Evolutionary conservation across 1,140 invertebrate genomes (phyloP).

Genomic region (Calycopis cecrops): DNA sequence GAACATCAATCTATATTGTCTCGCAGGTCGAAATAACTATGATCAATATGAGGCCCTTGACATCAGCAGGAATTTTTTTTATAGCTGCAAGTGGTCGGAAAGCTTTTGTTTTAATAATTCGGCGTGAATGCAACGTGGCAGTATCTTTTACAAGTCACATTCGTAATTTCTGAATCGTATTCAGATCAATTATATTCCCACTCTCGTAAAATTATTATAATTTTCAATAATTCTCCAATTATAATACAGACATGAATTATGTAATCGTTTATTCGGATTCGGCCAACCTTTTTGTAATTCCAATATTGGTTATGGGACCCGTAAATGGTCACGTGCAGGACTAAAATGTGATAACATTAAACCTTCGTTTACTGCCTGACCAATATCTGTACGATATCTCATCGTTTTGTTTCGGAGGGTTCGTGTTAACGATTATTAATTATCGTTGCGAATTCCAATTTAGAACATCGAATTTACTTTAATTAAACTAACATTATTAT

Average conservation of each 20-base stretch:
- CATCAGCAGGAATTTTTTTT: not conserved
- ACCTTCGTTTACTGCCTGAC: not conserved
- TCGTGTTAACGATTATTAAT: too few species aligned
- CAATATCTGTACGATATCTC: not conserved
- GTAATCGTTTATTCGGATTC: too few species aligned
- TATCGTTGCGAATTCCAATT: too few species aligned
- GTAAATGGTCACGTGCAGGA: conserved; percentile 1
- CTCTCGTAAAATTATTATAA: too few species aligned
- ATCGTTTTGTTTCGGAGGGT: not conserved
- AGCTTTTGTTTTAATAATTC: too few species aligned
- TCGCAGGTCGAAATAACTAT: not conserved
- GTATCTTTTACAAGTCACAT: not conserved
- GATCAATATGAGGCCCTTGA: not conserved
- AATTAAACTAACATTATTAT: too few species aligned
- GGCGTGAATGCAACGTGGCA: not conserved
- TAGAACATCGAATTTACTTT: too few species aligned
- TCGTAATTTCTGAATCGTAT: not conserved
- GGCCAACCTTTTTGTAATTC: conserved; percentile 5
- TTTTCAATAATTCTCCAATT: too few species aligned
- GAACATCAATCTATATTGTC: not conserved
- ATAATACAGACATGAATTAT: not conserved
- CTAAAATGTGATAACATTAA: conserved; percentile 4
- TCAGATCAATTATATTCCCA: too few species aligned
- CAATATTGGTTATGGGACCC: too few species aligned
- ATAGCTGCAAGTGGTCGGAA: too few species aligned